Percentiles rank a stretch among this genome's conserved stretches.
Conservation (phyloP, 2,888 invertebrate species). For the Aspidiotus rigidus region DNA sequence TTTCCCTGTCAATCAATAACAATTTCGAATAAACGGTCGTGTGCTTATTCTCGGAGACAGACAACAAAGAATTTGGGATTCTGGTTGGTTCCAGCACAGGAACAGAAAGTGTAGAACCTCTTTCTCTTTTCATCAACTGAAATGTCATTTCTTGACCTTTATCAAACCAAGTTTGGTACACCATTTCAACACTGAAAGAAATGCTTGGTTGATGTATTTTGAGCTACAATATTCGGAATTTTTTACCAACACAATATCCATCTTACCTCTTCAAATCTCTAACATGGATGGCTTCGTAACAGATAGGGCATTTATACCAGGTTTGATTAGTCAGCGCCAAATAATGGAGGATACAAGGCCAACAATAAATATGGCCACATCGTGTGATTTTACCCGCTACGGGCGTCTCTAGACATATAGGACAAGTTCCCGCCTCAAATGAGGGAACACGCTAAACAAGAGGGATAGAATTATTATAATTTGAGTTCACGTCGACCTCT, state of each 20-base stretch:
- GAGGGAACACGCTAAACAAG: slow-evolving; percentile 53
- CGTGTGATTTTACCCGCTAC: slow-evolving; percentile 82
- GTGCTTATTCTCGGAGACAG: slow-evolving; percentile 47
- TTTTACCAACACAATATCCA: too few species aligned
- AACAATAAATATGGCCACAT: slow-evolving; percentile 94
- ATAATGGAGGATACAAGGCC: slow-evolving; percentile 90
- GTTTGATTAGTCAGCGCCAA: slow-evolving; percentile 73
- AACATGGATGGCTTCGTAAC: slow-evolving; percentile 70
- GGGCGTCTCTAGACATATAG: slow-evolving; percentile 83
- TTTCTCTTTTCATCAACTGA: slow-evolving; percentile 74
- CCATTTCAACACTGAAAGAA: slow-evolving; percentile 51
- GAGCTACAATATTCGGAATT: too few species aligned
- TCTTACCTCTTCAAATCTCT: slow-evolving; percentile 70
- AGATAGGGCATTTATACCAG: slow-evolving; percentile 84
- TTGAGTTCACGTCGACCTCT: neutral
- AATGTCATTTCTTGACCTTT: slow-evolving; percentile 64
- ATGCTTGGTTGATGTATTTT: too few species aligned
- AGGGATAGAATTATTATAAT: slow-evolving; percentile 14
- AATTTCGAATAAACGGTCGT: slow-evolving; percentile 64
- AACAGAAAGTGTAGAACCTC: slow-evolving; percentile 50
- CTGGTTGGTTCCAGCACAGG: slow-evolving; percentile 45
- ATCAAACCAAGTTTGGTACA: slow-evolving; percentile 48
- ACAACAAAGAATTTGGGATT: slow-evolving; percentile 39
- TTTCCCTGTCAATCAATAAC: slow-evolving; percentile 58
- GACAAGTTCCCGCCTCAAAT: slow-evolving; percentile 65